phyloP scores from a whole-genome alignment of 2,113 vertebrate species.

The Trinectes maculatus region DNA sequence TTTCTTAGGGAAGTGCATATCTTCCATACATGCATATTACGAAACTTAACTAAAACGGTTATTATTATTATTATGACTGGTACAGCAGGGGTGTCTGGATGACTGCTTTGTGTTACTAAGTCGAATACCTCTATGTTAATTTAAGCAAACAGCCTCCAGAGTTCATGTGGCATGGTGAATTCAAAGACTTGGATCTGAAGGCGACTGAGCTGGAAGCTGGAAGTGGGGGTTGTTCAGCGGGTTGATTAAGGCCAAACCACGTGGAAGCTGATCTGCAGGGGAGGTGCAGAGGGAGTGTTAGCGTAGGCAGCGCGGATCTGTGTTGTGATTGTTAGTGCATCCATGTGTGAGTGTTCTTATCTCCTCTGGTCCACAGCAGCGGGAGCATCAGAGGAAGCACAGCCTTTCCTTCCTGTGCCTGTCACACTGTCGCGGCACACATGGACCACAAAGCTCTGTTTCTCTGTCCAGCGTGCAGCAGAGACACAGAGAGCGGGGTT shows the following conservation, averaged over 20 bases:
- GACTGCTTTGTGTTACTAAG: slow-evolving; percentile 27
- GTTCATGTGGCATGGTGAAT: slow-evolving; percentile 10
- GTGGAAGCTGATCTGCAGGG: slow-evolving; percentile 65
- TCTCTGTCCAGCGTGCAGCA: slow-evolving; percentile 52
- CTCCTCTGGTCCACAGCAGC: slow-evolving; percentile 75
- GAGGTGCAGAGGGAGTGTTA: slow-evolving; percentile 58
- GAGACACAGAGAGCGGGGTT: slow-evolving; percentile 2
- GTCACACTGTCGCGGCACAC: slow-evolving; percentile 79
- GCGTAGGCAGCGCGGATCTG: slow-evolving; percentile 57
- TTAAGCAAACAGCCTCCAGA: slow-evolving; percentile 26
- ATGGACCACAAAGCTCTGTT: slow-evolving; percentile 61
- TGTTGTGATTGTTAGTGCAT: slow-evolving; percentile 72
- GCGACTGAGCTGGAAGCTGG: slow-evolving; percentile 30
- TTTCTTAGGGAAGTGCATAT: slow-evolving; percentile 18
- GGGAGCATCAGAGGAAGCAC: slow-evolving; percentile 82
- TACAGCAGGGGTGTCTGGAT: slow-evolving; percentile 9
- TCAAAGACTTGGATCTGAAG: slow-evolving; percentile 55
- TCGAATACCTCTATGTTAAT: slow-evolving; percentile 34
- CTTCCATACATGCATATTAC: slow-evolving; percentile 1
- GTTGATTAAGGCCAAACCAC: slow-evolving; percentile 64
- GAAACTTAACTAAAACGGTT: no score
- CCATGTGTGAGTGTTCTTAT: slow-evolving; percentile 72
- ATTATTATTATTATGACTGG: no score
- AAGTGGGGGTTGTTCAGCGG: slow-evolving; percentile 12
- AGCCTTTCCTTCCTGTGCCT: slow-evolving; percentile 83